Evolutionary conservation across 2,113 vertebrate genomes (phyloP).

Genomic region (Myocastor coypus): DNA sequence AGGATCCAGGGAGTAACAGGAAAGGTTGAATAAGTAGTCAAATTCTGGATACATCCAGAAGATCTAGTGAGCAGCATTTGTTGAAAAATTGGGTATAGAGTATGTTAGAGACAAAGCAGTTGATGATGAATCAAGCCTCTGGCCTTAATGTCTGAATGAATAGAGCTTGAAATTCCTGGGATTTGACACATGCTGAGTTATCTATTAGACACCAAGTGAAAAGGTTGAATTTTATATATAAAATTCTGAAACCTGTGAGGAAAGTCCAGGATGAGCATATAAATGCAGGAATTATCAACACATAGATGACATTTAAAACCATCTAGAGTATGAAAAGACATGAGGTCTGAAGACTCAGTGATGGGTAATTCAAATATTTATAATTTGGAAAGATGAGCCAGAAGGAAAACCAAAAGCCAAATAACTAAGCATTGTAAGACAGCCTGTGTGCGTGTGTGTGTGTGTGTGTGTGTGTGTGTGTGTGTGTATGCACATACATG

Average conservation of each 20-base stretch:
- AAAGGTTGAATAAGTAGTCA: neutral
- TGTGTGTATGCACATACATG: neutral
- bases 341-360: slow-evolving; percentile 1
- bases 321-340: slow-evolving; percentile 11
- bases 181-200: neutral
- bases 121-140: neutral
- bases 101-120: neutral
- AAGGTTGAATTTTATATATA: neutral
- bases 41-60: neutral
- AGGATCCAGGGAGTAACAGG: neutral
- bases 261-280: neutral
- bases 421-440: neutral
- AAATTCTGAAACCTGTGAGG: neutral
- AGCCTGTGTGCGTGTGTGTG: neutral
- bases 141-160: neutral
- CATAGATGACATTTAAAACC: slow-evolving; percentile 54
- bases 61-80: neutral
- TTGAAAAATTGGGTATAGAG: neutral
- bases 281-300: slow-evolving; percentile 56
- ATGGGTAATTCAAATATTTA: slow-evolving; percentile 47
- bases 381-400: slow-evolving; percentile 17
- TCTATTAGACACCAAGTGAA: neutral
- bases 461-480: neutral
- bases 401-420: neutral
- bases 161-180: neutral